Evolutionary conservation across 2,113 vertebrate genomes (phyloP), one percentile per base, ranked within the genome.

Genomic region (Pygoscelis adeliae): DNA sequence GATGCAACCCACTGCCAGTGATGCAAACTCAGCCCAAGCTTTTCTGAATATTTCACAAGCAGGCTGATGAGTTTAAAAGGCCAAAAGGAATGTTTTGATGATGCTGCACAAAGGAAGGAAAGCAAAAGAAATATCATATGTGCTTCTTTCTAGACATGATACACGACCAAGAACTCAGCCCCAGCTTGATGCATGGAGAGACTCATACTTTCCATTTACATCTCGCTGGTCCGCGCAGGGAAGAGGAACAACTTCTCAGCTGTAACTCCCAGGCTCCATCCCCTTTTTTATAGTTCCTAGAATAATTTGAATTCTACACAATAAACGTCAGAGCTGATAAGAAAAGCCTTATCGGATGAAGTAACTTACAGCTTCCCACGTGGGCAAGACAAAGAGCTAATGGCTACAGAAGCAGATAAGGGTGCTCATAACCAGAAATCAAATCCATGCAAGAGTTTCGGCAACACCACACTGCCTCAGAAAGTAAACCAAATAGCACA

Each of bases 321-420:
- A 86, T 59, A 94, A 94, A 89, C 2, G 29, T 79, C 83, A 85
- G 52, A 69, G 76, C 72, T 78, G 93, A 93, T 97, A 97, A 81
- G 87, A 85, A 80, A 77, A 80, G 56, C 69, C 44, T 89, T 82
- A 89, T 86, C 73, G 3, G 87, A 87, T 66, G 81, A 70, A 96
- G 90, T 34, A 92, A 95, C 38, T 76, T 73, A 79, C 14, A 84
- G 97, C 77, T 96, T 94, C 67, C 85, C 71, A 87, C 20, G 7
- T 7, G 67, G 83, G 70, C 72, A 55, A 90, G 87, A 92, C 79
- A 83, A 93, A 96, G 66, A 95, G 90, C 76, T 96, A 79, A 87
- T 42, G 78, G 93, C 72, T 55, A n/a, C 61, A 88, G 40, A 27
- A 59, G 42, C 65, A 88, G 95, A 89, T 93, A 97, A 97, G 40